Evolutionary conservation across 2,888 invertebrate genomes (phyloP), one percentile per base, ranked within the genome.

Genomic region (Liopterus haemorrhoidalis): DNA sequence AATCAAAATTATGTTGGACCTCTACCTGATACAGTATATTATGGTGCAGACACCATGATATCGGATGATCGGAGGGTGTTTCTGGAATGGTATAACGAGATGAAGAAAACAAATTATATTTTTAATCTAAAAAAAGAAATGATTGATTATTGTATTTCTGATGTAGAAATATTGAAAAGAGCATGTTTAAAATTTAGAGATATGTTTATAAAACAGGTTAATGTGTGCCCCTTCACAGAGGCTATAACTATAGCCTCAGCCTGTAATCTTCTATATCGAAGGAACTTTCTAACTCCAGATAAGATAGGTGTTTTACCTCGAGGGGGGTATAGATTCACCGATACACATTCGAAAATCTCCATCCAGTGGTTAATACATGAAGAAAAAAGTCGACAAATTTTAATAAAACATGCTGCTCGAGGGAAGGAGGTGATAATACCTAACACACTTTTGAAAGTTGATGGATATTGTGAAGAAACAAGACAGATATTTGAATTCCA

Each of bases 101-200:
- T 36, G 8, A 42, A 48, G 19, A 20, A 36, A 9, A 24, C 25
- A 8, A 27, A 50, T 16, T 44, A 49, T 12, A 43, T 49, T 4
- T 59, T 59, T 43, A 39, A 59, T 42, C 51, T 59, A 32, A n/a
- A 49, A 33, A 45, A 50, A 4, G 58, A 59, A 37, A 16, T 60
- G 3, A 19, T 50, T 0, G 48, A 49, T 6, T 50, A 50, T 33
- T 50, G 44, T 18, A 15, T 44, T n/a, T 18, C 15, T 1, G 46
- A 46, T 39, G 56, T 58, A 0, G 47, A 42, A 6, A 58, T 55
- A 37, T 36, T 57, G 15, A 30, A 47, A n/a, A 42, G 44, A 15
- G 54, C 55, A 3, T 59, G 54, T 33, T 6, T 50, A 12, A 48
- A 45, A 37, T 57, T 54, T 41, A 46, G 56, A 15, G 20, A 50